Evolutionary conservation across 64 coral and sea anemone species (phyloP).

Genomic region (Porites lutea): DNA sequence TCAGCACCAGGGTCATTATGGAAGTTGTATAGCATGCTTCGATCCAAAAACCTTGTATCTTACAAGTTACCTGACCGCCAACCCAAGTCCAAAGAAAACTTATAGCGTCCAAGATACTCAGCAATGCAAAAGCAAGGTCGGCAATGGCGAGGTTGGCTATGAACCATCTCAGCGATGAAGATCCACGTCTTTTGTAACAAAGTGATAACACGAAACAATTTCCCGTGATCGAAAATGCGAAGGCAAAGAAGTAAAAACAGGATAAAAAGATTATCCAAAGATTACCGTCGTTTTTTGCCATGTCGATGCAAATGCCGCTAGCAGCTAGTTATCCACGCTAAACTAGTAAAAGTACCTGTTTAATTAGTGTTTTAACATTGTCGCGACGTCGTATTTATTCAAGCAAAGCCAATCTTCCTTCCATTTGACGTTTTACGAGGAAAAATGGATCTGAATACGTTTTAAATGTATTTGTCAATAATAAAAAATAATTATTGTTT

Average conservation of each 20-base stretch:
- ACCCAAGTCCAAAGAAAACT: conserved; percentile 45
- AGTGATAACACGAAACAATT: conserved; percentile 20
- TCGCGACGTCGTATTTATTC: too few relatives aligned
- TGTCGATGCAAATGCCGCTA: not conserved
- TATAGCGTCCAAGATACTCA: conserved; percentile 32
- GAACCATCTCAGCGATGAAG: conserved; percentile 33
- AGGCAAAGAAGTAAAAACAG: not conserved
- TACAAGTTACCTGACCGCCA: conserved; percentile 51
- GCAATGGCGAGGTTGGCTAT: conserved; percentile 62
- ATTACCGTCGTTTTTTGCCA: not conserved
- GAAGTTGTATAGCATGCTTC: conserved; percentile 55
- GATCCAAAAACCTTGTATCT: conserved; percentile 41
- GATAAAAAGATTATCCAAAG: too few relatives aligned
- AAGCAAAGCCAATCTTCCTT: too few relatives aligned
- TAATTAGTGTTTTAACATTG: too few relatives aligned
- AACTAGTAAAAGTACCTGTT: too few relatives aligned
- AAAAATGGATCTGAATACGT: too few relatives aligned
- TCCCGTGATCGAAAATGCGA: not conserved
- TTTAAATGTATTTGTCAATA: too few relatives aligned
- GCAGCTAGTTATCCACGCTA: too few relatives aligned
- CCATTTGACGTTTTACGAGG: too few relatives aligned
- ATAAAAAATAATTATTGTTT: too few relatives aligned
- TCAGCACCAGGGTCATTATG: conserved; percentile 44
- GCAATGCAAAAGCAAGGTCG: conserved; percentile 38
- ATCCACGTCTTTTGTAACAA: conserved; percentile 34